These are phyloP conservation scores for Micronycteris hirsuta DNA, from an alignment of 2,113 vertebrate species.

Conservation along the genomic window DNA sequence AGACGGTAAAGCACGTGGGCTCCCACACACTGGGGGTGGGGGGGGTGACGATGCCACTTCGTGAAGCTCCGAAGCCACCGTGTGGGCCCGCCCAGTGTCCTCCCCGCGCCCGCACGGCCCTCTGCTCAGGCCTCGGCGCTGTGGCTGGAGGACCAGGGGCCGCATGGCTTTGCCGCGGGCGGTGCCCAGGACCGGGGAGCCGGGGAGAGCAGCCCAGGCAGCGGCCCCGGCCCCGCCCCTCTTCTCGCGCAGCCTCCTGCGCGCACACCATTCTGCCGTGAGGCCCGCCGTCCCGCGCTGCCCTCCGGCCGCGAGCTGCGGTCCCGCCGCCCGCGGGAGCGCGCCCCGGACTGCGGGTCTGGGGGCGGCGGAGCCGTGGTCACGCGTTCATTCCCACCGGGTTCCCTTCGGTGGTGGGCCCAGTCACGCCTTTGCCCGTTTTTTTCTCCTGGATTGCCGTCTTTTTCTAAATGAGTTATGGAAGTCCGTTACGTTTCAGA, in stretches of 20 bases:
- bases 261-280: slow-evolving; percentile 11
- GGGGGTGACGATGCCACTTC: rapidly evolving
- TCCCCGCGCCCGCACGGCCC: rapidly evolving
- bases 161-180: background rate
- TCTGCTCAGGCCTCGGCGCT: rapidly evolving
- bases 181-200: rapidly evolving
- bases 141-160: background rate
- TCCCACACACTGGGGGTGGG: rapidly evolving
- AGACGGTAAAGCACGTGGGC: background rate
- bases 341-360: rapidly evolving
- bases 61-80: background rate
- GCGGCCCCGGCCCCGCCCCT: background rate
- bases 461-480: too few species aligned
- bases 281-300: background rate
- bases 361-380: too few species aligned
- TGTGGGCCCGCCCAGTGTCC: rapidly evolving
- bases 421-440: too few species aligned
- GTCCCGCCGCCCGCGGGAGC: background rate
- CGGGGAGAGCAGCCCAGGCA: rapidly evolving
- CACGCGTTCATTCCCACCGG: too few species aligned
- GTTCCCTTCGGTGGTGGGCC: too few species aligned
- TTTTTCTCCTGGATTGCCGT: too few species aligned
- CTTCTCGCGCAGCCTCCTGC: background rate
- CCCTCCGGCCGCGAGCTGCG: rapidly evolving
- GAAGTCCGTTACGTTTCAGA: too few species aligned